Conservation (phyloP, 37 sponge, comb jelly and placozoan genomes). For the Tethya wilhelma region DNA sequence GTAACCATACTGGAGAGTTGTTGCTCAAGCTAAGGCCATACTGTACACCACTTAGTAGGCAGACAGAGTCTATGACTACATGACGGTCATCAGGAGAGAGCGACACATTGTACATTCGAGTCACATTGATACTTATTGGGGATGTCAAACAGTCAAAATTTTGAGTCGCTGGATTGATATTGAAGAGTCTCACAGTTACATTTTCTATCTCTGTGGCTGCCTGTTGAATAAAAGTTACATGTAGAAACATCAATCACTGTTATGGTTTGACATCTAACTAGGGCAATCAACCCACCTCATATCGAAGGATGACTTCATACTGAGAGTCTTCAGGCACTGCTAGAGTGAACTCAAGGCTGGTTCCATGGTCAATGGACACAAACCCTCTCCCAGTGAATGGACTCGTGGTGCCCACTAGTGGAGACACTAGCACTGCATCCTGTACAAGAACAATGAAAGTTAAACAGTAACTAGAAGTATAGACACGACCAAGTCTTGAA, state of each 20-base stretch:
- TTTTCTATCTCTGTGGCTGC: too few species aligned
- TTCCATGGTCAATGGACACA: not conserved
- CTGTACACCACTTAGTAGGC: too few species aligned
- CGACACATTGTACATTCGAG: too few species aligned
- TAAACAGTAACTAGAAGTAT: too few species aligned
- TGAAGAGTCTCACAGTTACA: too few species aligned
- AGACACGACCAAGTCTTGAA: too few species aligned
- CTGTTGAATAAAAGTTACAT: too few species aligned
- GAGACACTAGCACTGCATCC: not conserved
- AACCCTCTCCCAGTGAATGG: conserved; percentile 61
- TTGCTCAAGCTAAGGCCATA: not conserved
- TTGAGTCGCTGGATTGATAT: too few species aligned
- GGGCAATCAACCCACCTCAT: conserved; percentile 10
- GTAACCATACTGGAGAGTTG: not conserved
- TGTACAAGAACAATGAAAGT: too few species aligned
- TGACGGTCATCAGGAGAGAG: not conserved
- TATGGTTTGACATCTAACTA: not conserved
- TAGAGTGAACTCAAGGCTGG: conserved; percentile 13
- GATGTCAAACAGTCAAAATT: too few species aligned
- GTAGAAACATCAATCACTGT: not conserved
- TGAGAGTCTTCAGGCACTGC: conserved; percentile 20
- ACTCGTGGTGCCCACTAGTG: not conserved
- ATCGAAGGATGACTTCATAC: conserved; percentile 64
- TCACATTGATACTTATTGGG: too few species aligned
- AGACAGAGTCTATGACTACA: not conserved